These are phyloP conservation scores for Muntiacus reevesi DNA, from an alignment of 2,113 vertebrate species.

Conservation along the genomic window DNA sequence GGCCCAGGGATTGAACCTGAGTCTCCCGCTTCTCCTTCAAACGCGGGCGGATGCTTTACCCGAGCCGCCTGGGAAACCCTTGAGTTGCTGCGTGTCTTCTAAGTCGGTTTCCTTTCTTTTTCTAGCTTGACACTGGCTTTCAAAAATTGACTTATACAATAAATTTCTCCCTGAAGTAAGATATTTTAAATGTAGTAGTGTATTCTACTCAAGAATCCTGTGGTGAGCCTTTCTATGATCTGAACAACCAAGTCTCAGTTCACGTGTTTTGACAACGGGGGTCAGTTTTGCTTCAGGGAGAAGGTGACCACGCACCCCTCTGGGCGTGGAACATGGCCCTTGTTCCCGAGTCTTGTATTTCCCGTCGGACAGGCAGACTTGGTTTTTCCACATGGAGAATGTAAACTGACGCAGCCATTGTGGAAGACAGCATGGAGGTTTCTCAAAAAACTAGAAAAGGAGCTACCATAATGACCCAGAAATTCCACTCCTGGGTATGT, in stretches of 20 bases:
- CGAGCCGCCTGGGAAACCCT: neutral
- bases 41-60: neutral
- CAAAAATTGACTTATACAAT: neutral
- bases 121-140: neutral
- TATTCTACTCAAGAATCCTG: neutral
- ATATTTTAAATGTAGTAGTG: neutral
- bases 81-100: neutral
- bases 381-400: neutral
- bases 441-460: neutral
- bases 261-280: neutral
- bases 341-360: neutral
- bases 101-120: neutral
- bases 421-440: neutral
- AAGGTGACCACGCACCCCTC: accelerated
- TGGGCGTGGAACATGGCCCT: neutral
- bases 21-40: neutral
- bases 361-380: neutral
- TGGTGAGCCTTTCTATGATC: neutral
- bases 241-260: neutral
- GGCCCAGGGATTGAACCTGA: neutral
- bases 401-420: neutral
- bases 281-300: neutral
- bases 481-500: neutral
- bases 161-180: neutral
- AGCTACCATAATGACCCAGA: neutral